Base-by-base conservation (phyloP, 1,140 invertebrate species). In the Littorina saxatilis region DNA sequence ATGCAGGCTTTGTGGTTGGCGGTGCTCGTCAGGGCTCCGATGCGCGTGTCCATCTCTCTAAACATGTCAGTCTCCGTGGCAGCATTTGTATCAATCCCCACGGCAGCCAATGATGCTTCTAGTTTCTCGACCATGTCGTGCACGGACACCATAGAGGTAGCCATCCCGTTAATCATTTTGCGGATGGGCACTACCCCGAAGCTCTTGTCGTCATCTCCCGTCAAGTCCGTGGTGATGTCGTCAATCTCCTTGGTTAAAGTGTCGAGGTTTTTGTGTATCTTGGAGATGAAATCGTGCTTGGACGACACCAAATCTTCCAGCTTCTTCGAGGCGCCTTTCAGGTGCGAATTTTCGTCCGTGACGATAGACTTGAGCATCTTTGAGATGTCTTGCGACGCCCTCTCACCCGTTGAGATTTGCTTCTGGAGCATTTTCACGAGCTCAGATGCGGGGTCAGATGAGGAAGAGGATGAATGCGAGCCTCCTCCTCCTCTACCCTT, bases 121-220 rank as follows among this genome's bases (percentile, higher is more conserved):
- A 50, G 72, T 13, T 74, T 74, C 72, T 74, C 72, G 11, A 74
- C 39, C 29, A 74, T 74, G 27, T 74, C 39, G 23, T 35, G 27
- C 35, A 74, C 39, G 13, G 72, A 40, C 7, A 13, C 72, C 72
- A 74, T 74, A 17, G 72, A 35, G 72, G 72, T 74, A 32, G 39
- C 72, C 29, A 32, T 40, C 15, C 39, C 72, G 72, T 74, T 40
- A n/a, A 40, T 74, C 72, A 74, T 74, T 37, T 74, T 74, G 29
- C 27, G 72, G 7, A 74, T 32, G 15, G 27, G 29, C n/a, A 74
- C 43, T 15, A 74, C 39, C 39, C 72, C 72, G 35, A 32, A 32
- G 39, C 29, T 39, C 7, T 74, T 39, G 35, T 9, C 35, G 35
- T 9, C 9, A 66, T 66, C n/a, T 9, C n/a, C 63, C 9, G 7